phyloP scores from a whole-genome alignment of 1,140 invertebrate genomes.

The Ylistrum balloti region DNA sequence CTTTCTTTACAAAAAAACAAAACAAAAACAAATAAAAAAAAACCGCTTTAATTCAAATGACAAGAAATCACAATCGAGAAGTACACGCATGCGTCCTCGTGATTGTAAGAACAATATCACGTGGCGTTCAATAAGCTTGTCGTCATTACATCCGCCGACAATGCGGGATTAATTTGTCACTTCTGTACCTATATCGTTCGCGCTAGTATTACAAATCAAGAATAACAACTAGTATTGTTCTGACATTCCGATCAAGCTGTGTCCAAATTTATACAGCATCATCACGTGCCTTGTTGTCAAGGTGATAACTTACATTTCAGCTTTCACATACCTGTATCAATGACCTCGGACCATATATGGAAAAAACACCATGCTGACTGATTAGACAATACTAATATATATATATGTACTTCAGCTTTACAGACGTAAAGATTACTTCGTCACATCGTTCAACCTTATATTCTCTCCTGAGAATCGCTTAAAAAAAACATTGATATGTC shows the following conservation, averaged over 20 bases:
- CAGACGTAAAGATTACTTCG: too few relatives aligned
- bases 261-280: not conserved
- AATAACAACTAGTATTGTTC: not conserved
- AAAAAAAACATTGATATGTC: too few relatives aligned
- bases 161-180: not conserved
- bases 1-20: too few relatives aligned
- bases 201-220: not conserved
- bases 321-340: too few relatives aligned
- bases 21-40: too few relatives aligned
- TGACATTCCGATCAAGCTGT: not conserved
- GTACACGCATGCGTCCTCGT: not conserved
- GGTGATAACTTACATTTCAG: not conserved
- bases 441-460: too few relatives aligned
- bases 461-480: too few relatives aligned
- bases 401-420: too few relatives aligned
- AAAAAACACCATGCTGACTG: too few relatives aligned
- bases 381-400: too few relatives aligned
- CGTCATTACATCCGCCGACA: not conserved
- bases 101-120: not conserved
- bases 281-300: not conserved
- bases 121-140: not conserved
- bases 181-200: not conserved
- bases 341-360: too few relatives aligned
- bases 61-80: not conserved
- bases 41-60: not conserved